Conservation (phyloP, 2,797 vertebrate species). For the Nasua narica region DNA sequence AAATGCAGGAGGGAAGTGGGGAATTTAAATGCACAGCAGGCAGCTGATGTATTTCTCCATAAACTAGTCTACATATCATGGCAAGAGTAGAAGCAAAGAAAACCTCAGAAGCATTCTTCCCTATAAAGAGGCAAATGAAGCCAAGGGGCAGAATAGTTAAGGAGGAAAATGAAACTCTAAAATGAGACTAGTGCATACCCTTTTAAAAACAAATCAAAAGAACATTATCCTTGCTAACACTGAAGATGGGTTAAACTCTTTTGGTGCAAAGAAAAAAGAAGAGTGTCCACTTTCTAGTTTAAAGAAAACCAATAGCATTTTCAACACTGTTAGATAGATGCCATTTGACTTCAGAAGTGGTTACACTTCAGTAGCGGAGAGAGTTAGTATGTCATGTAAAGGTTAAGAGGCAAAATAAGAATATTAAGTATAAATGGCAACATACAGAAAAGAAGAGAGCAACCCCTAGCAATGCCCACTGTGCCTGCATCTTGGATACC, state of each 20-base stretch:
- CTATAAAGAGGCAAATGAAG: constrained; percentile 52
- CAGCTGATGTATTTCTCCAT: constrained; percentile 60
- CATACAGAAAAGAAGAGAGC: background rate
- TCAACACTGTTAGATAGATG: background rate
- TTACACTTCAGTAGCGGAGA: background rate
- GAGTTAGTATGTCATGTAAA: constrained; percentile 2
- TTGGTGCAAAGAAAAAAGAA: constrained; percentile 41
- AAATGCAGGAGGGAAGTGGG: constrained; percentile 47
- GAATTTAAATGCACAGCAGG: constrained; percentile 66
- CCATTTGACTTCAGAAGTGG: constrained; percentile 35
- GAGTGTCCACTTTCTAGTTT: background rate
- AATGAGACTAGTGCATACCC: constrained; percentile 41
- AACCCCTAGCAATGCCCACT: background rate
- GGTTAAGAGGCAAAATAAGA: constrained; percentile 51
- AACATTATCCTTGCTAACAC: constrained; percentile 47
- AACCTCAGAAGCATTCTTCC: constrained; percentile 54
- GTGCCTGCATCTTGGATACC: constrained; percentile 9
- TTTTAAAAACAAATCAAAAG: constrained; percentile 66
- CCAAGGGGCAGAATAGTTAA: constrained; percentile 43
- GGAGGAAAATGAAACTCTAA: constrained; percentile 56
- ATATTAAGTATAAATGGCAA: constrained; percentile 36
- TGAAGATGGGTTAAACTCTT: constrained; percentile 52
- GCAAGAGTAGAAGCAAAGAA: constrained; percentile 61
- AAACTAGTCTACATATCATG: constrained; percentile 57
- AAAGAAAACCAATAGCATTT: constrained; percentile 54